These are phyloP conservation scores for Mastomys natalensis DNA, from an alignment of 2,113 vertebrate genomes.

Conservation along the genomic window DNA sequence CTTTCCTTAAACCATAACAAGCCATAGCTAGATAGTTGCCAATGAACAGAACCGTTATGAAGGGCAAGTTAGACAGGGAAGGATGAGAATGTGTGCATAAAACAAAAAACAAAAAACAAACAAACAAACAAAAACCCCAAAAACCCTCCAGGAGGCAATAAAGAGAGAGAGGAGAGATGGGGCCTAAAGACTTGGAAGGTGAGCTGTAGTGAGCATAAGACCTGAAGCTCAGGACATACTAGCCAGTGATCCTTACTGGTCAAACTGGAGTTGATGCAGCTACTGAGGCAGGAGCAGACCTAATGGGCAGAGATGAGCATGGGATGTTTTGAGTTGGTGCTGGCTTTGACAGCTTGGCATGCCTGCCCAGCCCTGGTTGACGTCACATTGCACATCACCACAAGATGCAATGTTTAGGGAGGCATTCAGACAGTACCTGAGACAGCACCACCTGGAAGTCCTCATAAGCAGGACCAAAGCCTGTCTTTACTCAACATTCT, in stretches of 20 bases:
- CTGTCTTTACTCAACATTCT: background rate
- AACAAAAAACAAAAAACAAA: no score
- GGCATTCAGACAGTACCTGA: background rate
- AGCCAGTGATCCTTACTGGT: accelerated
- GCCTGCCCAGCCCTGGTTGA: no score
- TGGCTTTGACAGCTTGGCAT: background rate
- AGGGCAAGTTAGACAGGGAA: background rate
- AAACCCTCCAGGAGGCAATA: background rate
- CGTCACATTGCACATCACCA: background rate
- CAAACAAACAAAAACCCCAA: no score
- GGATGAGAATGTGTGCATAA: background rate
- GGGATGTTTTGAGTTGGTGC: accelerated
- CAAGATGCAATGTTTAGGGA: background rate
- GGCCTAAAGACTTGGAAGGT: background rate
- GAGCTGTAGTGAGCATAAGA: accelerated
- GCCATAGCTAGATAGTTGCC: background rate
- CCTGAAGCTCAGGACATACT: accelerated
- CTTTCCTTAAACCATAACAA: background rate
- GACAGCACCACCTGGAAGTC: background rate
- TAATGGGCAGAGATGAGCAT: background rate
- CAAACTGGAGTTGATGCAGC: background rate
- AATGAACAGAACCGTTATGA: background rate
- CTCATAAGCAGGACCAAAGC: background rate
- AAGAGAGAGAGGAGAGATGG: background rate
- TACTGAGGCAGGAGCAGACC: background rate